A percentile compares a stretch with the other conserved stretches of the same genome.
Evolutionary conservation across 1,140 invertebrate species (phyloP).

Genomic region (Cherax quadricarinatus): DNA sequence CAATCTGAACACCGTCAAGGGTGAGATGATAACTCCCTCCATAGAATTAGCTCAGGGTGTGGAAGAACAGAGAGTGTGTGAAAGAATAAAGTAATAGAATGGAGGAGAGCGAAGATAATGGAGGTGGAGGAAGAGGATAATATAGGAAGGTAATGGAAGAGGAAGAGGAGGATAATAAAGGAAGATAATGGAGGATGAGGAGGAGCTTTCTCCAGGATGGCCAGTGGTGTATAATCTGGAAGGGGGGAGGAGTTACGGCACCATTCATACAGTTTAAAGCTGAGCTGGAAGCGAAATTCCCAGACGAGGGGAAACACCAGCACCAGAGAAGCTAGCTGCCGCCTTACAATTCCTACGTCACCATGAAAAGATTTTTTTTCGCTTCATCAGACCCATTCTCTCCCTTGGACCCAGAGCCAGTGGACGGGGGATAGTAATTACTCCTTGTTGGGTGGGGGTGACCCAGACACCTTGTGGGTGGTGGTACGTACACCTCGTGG

Average conservation of each 20-base stretch:
- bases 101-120: too few relatives aligned
- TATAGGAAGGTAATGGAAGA: not conserved
- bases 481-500: not conserved
- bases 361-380: not conserved
- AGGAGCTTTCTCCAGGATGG: not conserved
- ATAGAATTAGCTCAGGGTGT: too few relatives aligned
- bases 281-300: conserved; percentile 16
- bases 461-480: not conserved
- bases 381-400: conserved; percentile 34
- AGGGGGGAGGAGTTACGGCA: conserved; percentile 22
- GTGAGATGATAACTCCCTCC: too few relatives aligned
- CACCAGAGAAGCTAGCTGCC: not conserved
- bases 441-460: not conserved
- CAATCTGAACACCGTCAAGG: too few relatives aligned
- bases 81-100: too few relatives aligned
- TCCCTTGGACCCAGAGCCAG: not conserved
- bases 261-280: conserved; percentile 45
- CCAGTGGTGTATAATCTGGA: conserved; percentile 17
- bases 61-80: too few relatives aligned
- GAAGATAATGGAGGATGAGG: too few relatives aligned
- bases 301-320: not conserved
- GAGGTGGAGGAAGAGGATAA: too few relatives aligned
- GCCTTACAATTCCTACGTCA: not conserved
- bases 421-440: not conserved
- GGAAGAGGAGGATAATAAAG: not conserved